Conservation (phyloP, 2,888 invertebrate species). For the Agrotis segetum region DNA sequence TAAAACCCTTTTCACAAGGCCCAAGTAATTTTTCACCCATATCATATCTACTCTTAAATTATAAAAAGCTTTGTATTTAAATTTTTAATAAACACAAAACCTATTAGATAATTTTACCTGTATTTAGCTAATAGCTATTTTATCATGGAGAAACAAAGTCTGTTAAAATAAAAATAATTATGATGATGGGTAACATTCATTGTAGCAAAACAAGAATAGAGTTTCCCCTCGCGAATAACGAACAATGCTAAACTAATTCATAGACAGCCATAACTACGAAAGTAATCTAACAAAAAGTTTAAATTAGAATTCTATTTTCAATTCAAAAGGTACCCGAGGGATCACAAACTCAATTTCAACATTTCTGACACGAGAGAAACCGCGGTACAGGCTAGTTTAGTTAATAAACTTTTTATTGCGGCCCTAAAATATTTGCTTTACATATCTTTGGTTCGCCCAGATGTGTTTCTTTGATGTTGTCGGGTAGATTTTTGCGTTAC, state of each 20-base stretch:
- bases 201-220: not conserved
- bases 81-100: too few species aligned
- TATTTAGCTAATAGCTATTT: too few species aligned
- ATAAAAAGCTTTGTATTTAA: too few species aligned
- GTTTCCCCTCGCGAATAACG: slow-evolving; percentile 12
- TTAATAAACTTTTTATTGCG: slow-evolving; percentile 55
- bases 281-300: slow-evolving; percentile 37
- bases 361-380: slow-evolving; percentile 40
- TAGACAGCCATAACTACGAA: not conserved
- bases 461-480: slow-evolving; percentile 59
- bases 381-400: slow-evolving; percentile 42
- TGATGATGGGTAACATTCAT: not conserved
- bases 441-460: slow-evolving; percentile 49
- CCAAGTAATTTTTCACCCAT: too few species aligned
- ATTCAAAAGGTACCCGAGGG: slow-evolving; percentile 33
- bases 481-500: slow-evolving; percentile 40
- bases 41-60: too few species aligned
- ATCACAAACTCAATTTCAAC: slow-evolving; percentile 43
- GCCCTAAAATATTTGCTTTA: slow-evolving; percentile 53
- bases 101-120: too few species aligned
- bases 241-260: slow-evolving; percentile 8
- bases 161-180: not conserved
- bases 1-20: too few species aligned
- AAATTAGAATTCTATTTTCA: slow-evolving; percentile 41
- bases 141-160: too few species aligned